A percentile compares a stretch with the other conserved stretches of the same genome.
Conservation (phyloP, 1,140 invertebrate species). For the Meloidogyne floridensis region DNA sequence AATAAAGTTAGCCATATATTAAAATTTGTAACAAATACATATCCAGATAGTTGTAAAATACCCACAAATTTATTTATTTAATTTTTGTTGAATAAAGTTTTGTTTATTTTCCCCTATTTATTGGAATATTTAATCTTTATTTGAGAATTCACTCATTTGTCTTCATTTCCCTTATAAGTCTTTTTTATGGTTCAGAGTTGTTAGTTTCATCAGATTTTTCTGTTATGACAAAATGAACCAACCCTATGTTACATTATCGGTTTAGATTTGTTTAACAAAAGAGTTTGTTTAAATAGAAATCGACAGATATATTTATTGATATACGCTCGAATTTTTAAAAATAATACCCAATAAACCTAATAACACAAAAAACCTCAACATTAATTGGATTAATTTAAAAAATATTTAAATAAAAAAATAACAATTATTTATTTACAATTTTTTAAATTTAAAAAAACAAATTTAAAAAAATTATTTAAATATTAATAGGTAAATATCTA, state of each 20-base stretch:
- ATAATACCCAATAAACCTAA: too few species aligned
- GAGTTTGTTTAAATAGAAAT: too few species aligned
- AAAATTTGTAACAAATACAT: slow-evolving; percentile 46
- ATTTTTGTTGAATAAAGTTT: background rate
- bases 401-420: background rate
- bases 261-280: too few species aligned
- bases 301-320: too few species aligned
- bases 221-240: too few species aligned
- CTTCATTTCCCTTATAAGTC: too few species aligned
- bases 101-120: background rate
- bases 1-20: slow-evolving; percentile 47
- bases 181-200: too few species aligned
- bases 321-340: too few species aligned
- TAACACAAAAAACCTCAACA: too few species aligned
- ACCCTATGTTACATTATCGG: too few species aligned
- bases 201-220: too few species aligned
- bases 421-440: background rate
- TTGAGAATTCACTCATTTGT: too few species aligned
- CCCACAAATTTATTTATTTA: slow-evolving; percentile 42
- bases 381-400: background rate
- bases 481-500: slow-evolving; percentile 22
- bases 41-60: slow-evolving; percentile 42
- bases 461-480: background rate
- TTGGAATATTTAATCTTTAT: background rate
- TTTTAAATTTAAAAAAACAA: background rate